Percentiles rank a stretch among this genome's conserved stretches.
These are phyloP conservation scores for Mesocentrotus franciscanus DNA, from an alignment of 53 echinoderm and acorn worm species.

Conservation along the genomic window DNA sequence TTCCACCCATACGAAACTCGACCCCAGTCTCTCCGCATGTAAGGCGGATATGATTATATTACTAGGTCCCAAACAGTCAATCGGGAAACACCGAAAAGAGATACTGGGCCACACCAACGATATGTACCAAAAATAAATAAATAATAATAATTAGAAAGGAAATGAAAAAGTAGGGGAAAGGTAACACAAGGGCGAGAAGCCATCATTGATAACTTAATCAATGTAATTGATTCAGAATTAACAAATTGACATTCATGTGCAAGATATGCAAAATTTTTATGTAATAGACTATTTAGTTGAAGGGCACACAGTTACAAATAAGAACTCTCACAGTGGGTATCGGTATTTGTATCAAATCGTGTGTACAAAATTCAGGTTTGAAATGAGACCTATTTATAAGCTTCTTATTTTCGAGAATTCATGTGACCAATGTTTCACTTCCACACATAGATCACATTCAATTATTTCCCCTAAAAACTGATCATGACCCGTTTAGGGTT, in stretches of 20 bases:
- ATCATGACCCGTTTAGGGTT: background rate
- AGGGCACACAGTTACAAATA: background rate
- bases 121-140: background rate
- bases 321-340: background rate
- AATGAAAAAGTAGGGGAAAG: background rate
- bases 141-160: background rate
- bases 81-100: background rate
- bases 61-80: background rate
- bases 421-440: background rate
- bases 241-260: background rate
- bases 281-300: background rate
- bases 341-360: background rate
- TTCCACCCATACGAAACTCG: constrained; percentile 51
- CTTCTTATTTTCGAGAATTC: background rate
- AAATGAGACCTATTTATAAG: background rate
- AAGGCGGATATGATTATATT: constrained; percentile 47
- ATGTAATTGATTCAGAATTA: background rate
- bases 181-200: background rate
- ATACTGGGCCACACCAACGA: background rate
- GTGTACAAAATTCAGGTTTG: background rate
- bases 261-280: background rate
- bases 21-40: constrained; percentile 40
- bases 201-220: background rate
- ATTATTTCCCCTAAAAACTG: background rate
- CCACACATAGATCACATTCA: background rate